A percentile compares a stretch with the other conserved stretches of the same genome.
These are phyloP conservation scores for Orcinus orca DNA, from an alignment of 2,113 vertebrate genomes.

Conservation along the genomic window DNA sequence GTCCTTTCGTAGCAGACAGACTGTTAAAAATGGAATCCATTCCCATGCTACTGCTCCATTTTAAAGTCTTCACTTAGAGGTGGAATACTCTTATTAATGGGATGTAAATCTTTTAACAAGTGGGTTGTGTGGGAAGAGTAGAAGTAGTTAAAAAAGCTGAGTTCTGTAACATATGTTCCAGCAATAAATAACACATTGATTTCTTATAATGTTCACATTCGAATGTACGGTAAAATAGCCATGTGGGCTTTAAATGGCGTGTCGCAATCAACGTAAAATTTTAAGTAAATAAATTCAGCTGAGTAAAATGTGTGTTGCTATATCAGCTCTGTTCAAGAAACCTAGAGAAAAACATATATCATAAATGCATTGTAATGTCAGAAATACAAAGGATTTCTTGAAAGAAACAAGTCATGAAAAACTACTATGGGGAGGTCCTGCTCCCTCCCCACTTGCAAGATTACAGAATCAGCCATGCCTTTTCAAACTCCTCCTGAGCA, in stretches of 20 bases:
- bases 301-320: not conserved
- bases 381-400: constrained; percentile 25
- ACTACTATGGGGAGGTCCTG: not conserved
- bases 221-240: not conserved
- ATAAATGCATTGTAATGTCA: not conserved
- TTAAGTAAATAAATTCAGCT: constrained; percentile 19
- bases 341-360: not conserved
- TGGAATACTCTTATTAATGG: not conserved
- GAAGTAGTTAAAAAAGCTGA: not conserved
- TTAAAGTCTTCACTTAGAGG: not conserved
- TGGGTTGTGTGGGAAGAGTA: not conserved
- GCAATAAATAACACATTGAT: not conserved
- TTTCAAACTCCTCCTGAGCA: not conserved
- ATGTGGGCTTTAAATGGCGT: not conserved
- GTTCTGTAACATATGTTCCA: not conserved
- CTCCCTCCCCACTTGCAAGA: not conserved
- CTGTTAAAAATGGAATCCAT: not conserved
- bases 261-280: not conserved
- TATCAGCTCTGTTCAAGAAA: not conserved
- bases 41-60: not conserved
- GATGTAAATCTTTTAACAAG: not conserved
- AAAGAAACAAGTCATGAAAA: not conserved
- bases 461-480: not conserved
- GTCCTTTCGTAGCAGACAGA: not conserved
- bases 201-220: not conserved